These are phyloP conservation scores for Siniperca undulata DNA, from an alignment of 2,797 vertebrate genomes.

Conservation along the genomic window DNA sequence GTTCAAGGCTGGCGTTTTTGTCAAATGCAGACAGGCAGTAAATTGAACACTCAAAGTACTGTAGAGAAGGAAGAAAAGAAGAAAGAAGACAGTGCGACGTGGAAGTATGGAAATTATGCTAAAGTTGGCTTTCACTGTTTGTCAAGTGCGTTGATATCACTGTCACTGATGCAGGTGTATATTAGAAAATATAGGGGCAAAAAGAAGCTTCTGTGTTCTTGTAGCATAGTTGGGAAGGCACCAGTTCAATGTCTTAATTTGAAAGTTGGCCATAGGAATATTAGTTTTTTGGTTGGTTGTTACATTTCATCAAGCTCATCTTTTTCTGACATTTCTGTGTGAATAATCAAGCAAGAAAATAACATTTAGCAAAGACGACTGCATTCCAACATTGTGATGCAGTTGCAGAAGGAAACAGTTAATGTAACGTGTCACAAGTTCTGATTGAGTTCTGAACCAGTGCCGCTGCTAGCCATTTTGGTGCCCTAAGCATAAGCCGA, in stretches of 20 bases:
- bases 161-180: background rate
- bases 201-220: background rate
- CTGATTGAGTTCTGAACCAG: too few relatives aligned
- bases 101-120: background rate
- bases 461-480: too few relatives aligned
- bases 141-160: conserved; percentile 4
- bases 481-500: too few relatives aligned
- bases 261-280: background rate
- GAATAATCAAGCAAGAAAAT: conserved; percentile 1
- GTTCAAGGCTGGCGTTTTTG: conserved; percentile 62
- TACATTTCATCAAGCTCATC: conserved; percentile 16
- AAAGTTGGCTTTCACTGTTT: conserved; percentile 14
- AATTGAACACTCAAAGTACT: conserved; percentile 71
- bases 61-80: conserved; percentile 39
- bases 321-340: background rate
- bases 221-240: background rate
- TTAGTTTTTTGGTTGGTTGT: conserved; percentile 10
- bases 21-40: conserved; percentile 76
- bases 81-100: conserved; percentile 26
- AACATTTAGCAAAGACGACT: conserved; percentile 4
- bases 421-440: background rate
- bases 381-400: background rate
- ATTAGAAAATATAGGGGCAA: background rate
- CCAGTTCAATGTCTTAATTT: conserved; percentile 12
- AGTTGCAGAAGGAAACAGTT: background rate